Conservation (phyloP, 2,888 invertebrate species). For the Synergus laeviventris region DNA sequence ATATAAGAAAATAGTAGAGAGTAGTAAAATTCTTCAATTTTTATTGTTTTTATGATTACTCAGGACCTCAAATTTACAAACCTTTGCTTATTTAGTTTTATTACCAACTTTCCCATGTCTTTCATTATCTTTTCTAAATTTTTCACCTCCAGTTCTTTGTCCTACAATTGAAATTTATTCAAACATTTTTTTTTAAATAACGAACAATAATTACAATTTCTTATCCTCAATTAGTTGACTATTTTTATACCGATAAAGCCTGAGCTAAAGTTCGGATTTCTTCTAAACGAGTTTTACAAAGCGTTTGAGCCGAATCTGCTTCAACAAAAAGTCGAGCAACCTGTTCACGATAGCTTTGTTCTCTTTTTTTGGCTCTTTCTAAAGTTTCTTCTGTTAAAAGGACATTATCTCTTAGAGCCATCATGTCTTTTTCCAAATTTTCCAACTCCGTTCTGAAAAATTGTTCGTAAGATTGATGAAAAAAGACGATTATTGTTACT, state of each 20-base stretch:
- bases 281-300: slow-evolving; percentile 64
- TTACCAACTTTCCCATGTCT: slow-evolving; percentile 43
- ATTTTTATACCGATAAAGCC: slow-evolving; percentile 56
- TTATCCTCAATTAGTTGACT: neutral
- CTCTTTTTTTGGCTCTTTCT: slow-evolving; percentile 64
- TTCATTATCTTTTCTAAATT: slow-evolving; percentile 38
- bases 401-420: slow-evolving; percentile 64
- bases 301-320: slow-evolving; percentile 64
- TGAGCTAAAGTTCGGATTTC: slow-evolving; percentile 60
- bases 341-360: slow-evolving; percentile 67
- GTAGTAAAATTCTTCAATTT: neutral
- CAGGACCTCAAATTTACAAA: neutral
- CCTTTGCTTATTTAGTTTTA: slow-evolving; percentile 36
- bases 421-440: slow-evolving; percentile 67
- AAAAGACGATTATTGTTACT: neutral
- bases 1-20: slow-evolving; percentile 2
- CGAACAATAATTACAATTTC: neutral
- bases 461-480: slow-evolving; percentile 4
- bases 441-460: slow-evolving; percentile 65
- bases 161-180: slow-evolving; percentile 13
- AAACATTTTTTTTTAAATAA: slow-evolving; percentile 5
- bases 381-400: slow-evolving; percentile 63
- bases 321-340: slow-evolving; percentile 67
- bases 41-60: too few species aligned
- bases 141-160: slow-evolving; percentile 41